Percentiles rank a stretch among this genome's conserved stretches.
Evolutionary conservation across 2,888 invertebrate genomes (phyloP).

Genomic region (Podotricha telesiphe): DNA sequence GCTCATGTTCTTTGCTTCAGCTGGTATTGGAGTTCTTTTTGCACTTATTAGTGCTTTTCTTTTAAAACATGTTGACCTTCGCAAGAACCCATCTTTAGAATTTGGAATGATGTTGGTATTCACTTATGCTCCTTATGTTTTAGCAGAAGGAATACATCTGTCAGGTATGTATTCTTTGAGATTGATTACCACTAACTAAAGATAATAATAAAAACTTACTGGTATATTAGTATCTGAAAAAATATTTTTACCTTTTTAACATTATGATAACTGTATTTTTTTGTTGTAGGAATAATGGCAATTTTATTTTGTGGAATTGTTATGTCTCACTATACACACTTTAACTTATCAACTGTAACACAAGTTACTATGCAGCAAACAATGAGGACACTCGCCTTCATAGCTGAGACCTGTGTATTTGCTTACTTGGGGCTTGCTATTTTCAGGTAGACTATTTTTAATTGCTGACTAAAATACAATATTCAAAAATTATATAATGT

Average conservation of each 20-base stretch:
- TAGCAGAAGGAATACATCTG: conserved; percentile 97
- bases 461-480: too few relatives aligned
- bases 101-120: conserved; percentile 99
- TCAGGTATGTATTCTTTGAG: conserved; percentile 85
- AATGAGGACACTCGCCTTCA: conserved; percentile 97
- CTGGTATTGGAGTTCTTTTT: conserved; percentile 97
- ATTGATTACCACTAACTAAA: neutral
- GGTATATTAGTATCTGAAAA: too few relatives aligned
- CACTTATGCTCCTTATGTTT: conserved; percentile 98
- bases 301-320: conserved; percentile 99
- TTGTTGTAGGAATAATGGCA: conserved; percentile 95
- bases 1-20: conserved; percentile 99
- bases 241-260: too few relatives aligned
- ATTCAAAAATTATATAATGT: too few relatives aligned
- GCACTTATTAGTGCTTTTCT: conserved; percentile 96
- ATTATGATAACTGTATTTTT: too few relatives aligned
- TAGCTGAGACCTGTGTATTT: conserved; percentile 99
- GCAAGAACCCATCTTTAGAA: conserved; percentile 98
- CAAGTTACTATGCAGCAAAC: conserved; percentile 99
- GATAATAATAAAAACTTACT: neutral
- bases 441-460: conserved; percentile 65
- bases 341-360: conserved; percentile 98
- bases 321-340: conserved; percentile 99
- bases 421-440: conserved; percentile 97
- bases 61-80: conserved; percentile 96